phyloP scores from a whole-genome alignment of 2,888 invertebrate species.

The Drosophila neonasuta region DNA sequence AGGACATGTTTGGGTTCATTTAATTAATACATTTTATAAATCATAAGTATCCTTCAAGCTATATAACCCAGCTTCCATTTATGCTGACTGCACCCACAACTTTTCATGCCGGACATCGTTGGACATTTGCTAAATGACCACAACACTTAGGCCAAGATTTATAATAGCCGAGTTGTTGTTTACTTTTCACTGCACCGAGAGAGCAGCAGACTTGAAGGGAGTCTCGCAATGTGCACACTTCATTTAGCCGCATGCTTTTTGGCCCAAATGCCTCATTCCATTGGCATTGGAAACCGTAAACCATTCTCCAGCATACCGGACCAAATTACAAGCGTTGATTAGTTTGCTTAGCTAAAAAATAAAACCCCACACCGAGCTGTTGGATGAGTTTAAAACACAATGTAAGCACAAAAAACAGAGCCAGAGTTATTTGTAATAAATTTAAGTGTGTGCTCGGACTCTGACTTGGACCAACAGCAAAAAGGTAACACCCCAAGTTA shows the following conservation, averaged over 20 bases:
- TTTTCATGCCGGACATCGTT: slow-evolving; percentile 66
- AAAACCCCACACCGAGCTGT: slow-evolving; percentile 19
- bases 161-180: slow-evolving; percentile 69
- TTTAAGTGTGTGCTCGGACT: slow-evolving; percentile 58
- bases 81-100: slow-evolving; percentile 42
- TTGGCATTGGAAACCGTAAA: slow-evolving; percentile 10
- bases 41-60: slow-evolving; percentile 36
- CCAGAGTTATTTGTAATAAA: slow-evolving; percentile 73
- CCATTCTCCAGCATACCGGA: slow-evolving; percentile 14
- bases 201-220: slow-evolving; percentile 24
- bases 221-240: slow-evolving; percentile 62
- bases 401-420: slow-evolving; percentile 36
- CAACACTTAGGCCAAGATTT: slow-evolving; percentile 78
- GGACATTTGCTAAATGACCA: slow-evolving; percentile 76
- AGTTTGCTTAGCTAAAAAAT: slow-evolving; percentile 66
- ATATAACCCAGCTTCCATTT: slow-evolving; percentile 22
- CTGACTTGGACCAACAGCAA: slow-evolving; percentile 39
- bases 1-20: slow-evolving; percentile 46
- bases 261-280: slow-evolving; percentile 41
- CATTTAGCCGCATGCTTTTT: slow-evolving; percentile 62
- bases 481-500: slow-evolving; percentile 61
- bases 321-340: slow-evolving; percentile 69
- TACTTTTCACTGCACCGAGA: slow-evolving; percentile 62
- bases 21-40: slow-evolving; percentile 74
- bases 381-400: slow-evolving; percentile 22